A percentile compares a stretch with the other conserved stretches of the same genome.
phyloP scores from a whole-genome alignment of 1,140 invertebrate species.

The Teleopsis dalmanni region DNA sequence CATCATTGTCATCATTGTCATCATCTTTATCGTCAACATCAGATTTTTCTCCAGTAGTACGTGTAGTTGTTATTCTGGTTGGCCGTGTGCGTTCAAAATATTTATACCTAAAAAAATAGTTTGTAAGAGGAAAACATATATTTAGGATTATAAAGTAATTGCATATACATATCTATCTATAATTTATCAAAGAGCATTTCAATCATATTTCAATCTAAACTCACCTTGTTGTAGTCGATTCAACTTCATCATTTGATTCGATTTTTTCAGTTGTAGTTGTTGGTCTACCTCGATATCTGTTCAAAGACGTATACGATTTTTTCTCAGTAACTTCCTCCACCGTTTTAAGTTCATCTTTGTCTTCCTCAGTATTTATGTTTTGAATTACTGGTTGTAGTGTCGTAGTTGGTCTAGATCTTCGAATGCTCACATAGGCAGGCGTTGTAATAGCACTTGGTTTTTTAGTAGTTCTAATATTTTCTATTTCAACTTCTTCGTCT shows the following conservation, averaged over 20 bases:
- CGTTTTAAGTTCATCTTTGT: slow-evolving; percentile 27
- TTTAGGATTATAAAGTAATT: not conserved
- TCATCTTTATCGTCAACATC: slow-evolving; percentile 10
- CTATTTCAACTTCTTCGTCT: slow-evolving; percentile 33
- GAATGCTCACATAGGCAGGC: slow-evolving; percentile 60
- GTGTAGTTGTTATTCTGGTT: slow-evolving; percentile 34
- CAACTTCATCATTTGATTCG: slow-evolving; percentile 14
- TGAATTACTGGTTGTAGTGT: slow-evolving; percentile 18
- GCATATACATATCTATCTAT: too few relatives aligned
- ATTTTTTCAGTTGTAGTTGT: slow-evolving; percentile 12
- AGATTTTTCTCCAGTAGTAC: not conserved
- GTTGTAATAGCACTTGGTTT: slow-evolving; percentile 25
- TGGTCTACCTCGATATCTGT: slow-evolving; percentile 21
- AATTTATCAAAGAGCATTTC: too few relatives aligned
- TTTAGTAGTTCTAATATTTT: slow-evolving; percentile 21
- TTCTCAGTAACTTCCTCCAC: slow-evolving; percentile 20
- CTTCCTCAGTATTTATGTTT: slow-evolving; percentile 16
- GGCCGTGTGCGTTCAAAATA: slow-evolving; percentile 30
- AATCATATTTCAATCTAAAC: too few relatives aligned
- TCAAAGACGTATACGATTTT: slow-evolving; percentile 22
- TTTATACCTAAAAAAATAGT: slow-evolving; percentile 25
- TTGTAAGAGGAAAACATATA: not conserved
- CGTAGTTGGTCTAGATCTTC: slow-evolving; percentile 52
- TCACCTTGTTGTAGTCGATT: slow-evolving; percentile 16
- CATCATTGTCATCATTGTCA: slow-evolving; percentile 19